Evolutionary conservation across 2,888 invertebrate species (phyloP).

Genomic region (Chesias legatella): DNA sequence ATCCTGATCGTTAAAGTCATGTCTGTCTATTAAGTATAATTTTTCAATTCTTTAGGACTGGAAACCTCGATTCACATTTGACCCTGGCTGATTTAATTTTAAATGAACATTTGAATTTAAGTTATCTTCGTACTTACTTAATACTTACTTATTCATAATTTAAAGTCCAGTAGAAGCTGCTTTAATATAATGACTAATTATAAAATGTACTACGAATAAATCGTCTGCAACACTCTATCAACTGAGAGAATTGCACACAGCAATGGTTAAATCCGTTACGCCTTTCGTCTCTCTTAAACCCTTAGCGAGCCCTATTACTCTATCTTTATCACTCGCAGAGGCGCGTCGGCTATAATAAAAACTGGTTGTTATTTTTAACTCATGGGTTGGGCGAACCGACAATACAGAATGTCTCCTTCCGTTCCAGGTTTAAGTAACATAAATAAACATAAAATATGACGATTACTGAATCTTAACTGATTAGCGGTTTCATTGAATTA

Average conservation of each 20-base stretch:
- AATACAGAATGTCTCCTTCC: slow-evolving; percentile 68
- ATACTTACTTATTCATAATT: no score
- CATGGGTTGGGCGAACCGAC: slow-evolving; percentile 64
- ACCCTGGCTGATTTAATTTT: no score
- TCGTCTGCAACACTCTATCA: slow-evolving; percentile 42
- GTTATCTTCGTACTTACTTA: no score
- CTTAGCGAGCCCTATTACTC: slow-evolving; percentile 53
- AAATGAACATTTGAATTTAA: no score
- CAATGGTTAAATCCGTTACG: slow-evolving; percentile 70
- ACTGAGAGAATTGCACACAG: slow-evolving; percentile 66
- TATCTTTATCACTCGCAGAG: slow-evolving; percentile 63
- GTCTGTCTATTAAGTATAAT: no score
- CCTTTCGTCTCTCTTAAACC: slow-evolving; percentile 61
- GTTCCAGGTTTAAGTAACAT: slow-evolving; percentile 52
- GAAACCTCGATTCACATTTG: no score
- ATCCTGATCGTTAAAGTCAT: no score
- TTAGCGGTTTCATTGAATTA: no score
- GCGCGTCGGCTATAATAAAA: slow-evolving; percentile 71
- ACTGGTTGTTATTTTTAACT: slow-evolving; percentile 79
- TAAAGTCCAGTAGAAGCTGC: no score
- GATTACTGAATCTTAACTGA: background rate
- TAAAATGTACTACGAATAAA: slow-evolving; percentile 2
- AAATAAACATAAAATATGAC: background rate
- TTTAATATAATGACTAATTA: no score
- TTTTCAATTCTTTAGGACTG: no score